phyloP scores from a whole-genome alignment of 2,888 invertebrate genomes.

The Oasisia sp. region DNA sequence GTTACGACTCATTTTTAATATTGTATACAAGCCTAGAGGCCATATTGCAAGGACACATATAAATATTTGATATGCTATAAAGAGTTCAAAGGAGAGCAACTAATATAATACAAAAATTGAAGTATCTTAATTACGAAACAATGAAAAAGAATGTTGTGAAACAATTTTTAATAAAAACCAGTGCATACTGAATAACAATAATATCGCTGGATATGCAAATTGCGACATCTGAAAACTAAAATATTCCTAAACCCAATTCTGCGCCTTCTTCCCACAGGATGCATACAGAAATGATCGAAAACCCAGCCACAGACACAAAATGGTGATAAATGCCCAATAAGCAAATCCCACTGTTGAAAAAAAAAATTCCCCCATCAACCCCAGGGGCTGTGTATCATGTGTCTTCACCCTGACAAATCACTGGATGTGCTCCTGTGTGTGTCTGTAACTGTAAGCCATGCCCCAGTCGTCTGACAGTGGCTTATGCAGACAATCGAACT shows the following conservation, averaged over 20 bases:
- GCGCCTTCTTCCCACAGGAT: background rate
- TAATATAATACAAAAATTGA: too few species aligned
- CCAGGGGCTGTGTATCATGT: background rate
- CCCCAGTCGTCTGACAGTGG: background rate
- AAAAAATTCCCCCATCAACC: background rate
- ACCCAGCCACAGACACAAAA: background rate
- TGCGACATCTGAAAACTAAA: background rate
- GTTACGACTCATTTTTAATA: too few species aligned
- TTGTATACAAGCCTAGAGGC: too few species aligned
- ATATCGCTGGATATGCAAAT: background rate
- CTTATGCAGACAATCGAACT: slow-evolving; percentile 10
- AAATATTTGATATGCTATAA: too few species aligned
- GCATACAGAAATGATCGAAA: background rate
- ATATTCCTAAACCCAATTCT: background rate
- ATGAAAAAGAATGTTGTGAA: background rate
- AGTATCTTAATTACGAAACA: background rate
- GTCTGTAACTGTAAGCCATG: background rate
- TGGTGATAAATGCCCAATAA: background rate
- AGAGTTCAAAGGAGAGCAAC: too few species aligned
- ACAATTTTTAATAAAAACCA: background rate
- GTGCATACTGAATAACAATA: background rate
- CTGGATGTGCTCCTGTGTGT: background rate
- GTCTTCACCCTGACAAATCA: background rate
- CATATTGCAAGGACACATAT: too few species aligned
- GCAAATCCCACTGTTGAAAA: background rate